phyloP scores from a whole-genome alignment of 2,797 vertebrate genomes.

The Hoplostethus atlanticus region DNA sequence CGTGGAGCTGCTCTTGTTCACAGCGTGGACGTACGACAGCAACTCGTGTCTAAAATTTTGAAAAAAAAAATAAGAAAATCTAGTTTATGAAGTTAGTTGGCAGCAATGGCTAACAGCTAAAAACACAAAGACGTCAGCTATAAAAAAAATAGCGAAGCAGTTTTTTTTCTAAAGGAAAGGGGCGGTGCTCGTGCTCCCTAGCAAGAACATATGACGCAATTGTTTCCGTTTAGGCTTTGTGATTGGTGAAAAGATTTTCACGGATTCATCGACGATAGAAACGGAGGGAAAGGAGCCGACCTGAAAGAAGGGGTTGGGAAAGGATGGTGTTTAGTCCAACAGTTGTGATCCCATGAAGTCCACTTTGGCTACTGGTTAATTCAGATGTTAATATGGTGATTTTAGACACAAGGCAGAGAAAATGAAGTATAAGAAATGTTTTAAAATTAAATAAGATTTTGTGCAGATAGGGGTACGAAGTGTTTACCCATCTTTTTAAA shows the following conservation, averaged over 20 bases:
- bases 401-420: too few species aligned
- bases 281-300: background rate
- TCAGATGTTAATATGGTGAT: too few species aligned
- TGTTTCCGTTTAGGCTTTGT: constrained; percentile 32
- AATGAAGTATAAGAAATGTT: too few species aligned
- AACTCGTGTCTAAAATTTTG: constrained; percentile 53
- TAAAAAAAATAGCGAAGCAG: constrained; percentile 78
- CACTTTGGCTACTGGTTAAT: too few species aligned
- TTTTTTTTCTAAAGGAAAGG: constrained; percentile 81
- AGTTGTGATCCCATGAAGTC: too few species aligned
- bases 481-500: too few species aligned
- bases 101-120: constrained; percentile 71
- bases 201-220: constrained; percentile 73
- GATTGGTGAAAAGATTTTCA: constrained; percentile 74
- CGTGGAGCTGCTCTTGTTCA: constrained; percentile 62
- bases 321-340: too few species aligned
- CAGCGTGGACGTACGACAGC: constrained; percentile 61
- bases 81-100: constrained; percentile 65
- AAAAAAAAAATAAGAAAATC: constrained; percentile 12
- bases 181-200: constrained; percentile 64
- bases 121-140: constrained; percentile 79
- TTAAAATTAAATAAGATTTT: too few species aligned
- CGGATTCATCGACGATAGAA: background rate
- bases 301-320: too few species aligned
- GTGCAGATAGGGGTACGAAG: too few species aligned